Evolutionary conservation across 2,113 vertebrate genomes (phyloP), one percentile per base, ranked within the genome.

Genomic region (Chauna torquata): DNA sequence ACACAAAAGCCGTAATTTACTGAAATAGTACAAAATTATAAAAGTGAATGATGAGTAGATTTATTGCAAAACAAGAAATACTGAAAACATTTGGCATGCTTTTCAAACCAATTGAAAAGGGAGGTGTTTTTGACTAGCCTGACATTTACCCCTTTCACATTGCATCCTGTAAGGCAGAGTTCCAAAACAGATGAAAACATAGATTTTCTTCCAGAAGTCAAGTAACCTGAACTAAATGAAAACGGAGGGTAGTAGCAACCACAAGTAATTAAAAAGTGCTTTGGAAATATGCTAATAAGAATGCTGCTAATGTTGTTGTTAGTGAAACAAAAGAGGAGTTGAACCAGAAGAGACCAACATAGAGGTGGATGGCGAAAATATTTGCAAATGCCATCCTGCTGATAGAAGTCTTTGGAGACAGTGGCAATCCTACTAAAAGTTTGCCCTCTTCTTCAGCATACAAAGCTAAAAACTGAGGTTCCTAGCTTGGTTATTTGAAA

Each of bases 111-210:
- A 59, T 50, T 81, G 85, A 66, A 62, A 77, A 55, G 55, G 55
- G 44, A 91, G 59, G 88, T 92, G 90, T 57, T 95, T 70, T 54
- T 92, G 91, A 94, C 85, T 61, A 93, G 69, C 12, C 27, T 92
- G 92, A 81, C 86, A 81, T 85, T 75, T 75, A 20, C 59, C 40
- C 44, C 80, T 75, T 92, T 74, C 68, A 74, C 62, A 49, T 77
- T 28, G 44, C 44, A 92, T 68, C 64, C 50, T 76, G 71, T 12
- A 85, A 95, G 86, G 68, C 90, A 93, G n/a, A 82, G 50, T 10
- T 78, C 40, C 70, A 59, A 92, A 86, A 36, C 0, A 71, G 18
- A 38, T 55, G 22, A 74, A 92, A 66, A 15, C 47, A 78, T 6
- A 83, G 3, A 3, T 62, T 80, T 94, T 42, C 36, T 90, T 80